Evolutionary conservation across 1,140 invertebrate genomes (phyloP), one percentile per base, ranked within the genome.

Genomic region (Drosophila virilis): DNA sequence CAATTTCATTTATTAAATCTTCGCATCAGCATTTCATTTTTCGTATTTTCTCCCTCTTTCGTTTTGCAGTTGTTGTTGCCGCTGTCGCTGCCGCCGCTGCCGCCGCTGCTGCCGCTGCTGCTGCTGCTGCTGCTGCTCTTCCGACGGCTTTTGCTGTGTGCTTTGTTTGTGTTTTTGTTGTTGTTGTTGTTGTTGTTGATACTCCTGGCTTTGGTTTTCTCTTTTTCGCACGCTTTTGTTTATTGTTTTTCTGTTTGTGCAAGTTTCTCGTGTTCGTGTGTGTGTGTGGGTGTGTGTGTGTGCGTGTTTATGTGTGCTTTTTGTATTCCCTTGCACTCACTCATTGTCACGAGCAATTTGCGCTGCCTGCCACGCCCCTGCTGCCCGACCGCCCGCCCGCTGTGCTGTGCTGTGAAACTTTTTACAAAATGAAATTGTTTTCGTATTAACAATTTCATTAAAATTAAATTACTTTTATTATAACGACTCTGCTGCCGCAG

Each of bases 1-100:
- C 91, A 91, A 91, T 91, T 91, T 91, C 90, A 91, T 91, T 92
- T 92, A 92, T 92, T 92, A 91, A 92, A 92, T 92, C 91, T 91
- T 91, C 86, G 90, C 90, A 92, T 91, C 91, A 92, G 91, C 90
- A 91, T 86, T 90, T 90, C 84, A 89, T 89, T 89, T 89, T 72
- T 85, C 81, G 70, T 77, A 83, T 78, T 88, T 68, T 77, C 80
- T 71, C 43, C 60, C 50, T 38, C 42, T 52, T 28, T 58, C 50
- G 9, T n/a, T 15, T 43, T 42, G 42, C 37, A 37, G 46, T n/a
- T 38, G n/a, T 48, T 33, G 28, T 46, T 54, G 57, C 38, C 43
- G 46, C 51, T 33, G 48, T 57, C 33, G 32, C 43, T 38, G 38
- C 38, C 22, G 55, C 40, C 42, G 43, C 48, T 17, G 52, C 61